Evolutionary conservation across 1,140 invertebrate genomes (phyloP).

Genomic region (Trichonephila inaurata): DNA sequence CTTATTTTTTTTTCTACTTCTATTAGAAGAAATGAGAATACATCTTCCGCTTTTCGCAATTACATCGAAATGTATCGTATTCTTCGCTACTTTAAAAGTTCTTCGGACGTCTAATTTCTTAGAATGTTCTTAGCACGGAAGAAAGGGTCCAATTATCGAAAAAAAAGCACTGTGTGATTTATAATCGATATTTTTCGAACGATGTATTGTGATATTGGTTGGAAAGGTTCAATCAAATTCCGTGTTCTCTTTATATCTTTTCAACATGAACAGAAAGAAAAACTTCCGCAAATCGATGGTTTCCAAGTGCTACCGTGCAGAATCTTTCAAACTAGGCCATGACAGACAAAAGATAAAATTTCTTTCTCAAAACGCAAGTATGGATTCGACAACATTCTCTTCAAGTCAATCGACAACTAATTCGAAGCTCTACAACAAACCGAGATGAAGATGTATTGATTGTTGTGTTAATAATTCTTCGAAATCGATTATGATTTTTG

Average conservation of each 20-base stretch:
- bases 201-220: conserved; percentile 6
- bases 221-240: neutral
- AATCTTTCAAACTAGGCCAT: conserved; percentile 38
- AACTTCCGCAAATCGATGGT: conserved; percentile 25
- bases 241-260: neutral
- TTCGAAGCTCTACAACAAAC: neutral
- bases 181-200: neutral
- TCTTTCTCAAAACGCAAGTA: neutral
- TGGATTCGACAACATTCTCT: neutral
- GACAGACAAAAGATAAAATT: neutral
- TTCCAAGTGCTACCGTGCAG: conserved; percentile 28
- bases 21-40: neutral
- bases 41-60: neutral
- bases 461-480: too few relatives aligned
- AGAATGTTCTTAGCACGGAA: neutral
- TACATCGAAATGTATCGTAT: neutral
- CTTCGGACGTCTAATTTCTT: neutral
- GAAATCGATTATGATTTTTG: too few relatives aligned
- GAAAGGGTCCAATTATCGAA: neutral
- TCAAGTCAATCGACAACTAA: neutral
- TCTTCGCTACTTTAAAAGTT: neutral
- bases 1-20: neutral
- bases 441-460: neutral
- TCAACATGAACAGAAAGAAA: neutral
- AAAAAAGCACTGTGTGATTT: neutral